Evolutionary conservation across 2,113 vertebrate genomes (phyloP), one percentile per base, ranked within the genome.

Genomic region (Pionites leucogaster): DNA sequence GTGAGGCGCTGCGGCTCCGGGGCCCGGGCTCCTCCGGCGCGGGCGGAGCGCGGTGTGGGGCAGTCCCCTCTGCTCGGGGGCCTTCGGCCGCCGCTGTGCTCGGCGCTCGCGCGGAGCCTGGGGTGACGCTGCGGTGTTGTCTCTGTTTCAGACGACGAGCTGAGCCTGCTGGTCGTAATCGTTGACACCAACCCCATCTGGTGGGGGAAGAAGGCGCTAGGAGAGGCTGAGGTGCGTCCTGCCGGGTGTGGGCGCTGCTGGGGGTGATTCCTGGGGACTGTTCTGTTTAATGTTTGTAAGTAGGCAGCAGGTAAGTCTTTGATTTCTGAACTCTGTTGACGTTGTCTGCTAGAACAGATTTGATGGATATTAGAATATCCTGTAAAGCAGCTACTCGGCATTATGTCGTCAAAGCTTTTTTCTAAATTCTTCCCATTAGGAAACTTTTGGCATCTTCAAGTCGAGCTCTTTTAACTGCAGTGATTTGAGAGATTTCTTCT

Each of bases 151-250:
- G 99, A 99, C 23, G 99, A 99, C 31, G 99, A 99, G 49, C 81
- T 98, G 79, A 99, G 96, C 84, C 97, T 99, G 88, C 97, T 99
- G 91, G 98, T 99, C 53, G 93, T 99, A 60, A 82, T 99, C 39
- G 88, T 99, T 31, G 99, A 99, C 93, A 98, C 99, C 39, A 99
- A 99, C 92, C 99, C 99, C 2, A 98, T 99, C 82, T 99, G 99
- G 99, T 99, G 99, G 99, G 99, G 99, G 3, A 99, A 99, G 96
- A 99, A 98, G 89, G 98, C 98, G 4, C 98, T 99, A 7, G 98
- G 97, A 35, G 98, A 99, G 35, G 98, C 99, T 13, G 97, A 99
- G 99, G 99, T 99, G 33, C 6, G 47, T 16, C 35, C 20, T 19
- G 55, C 7, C 4, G 57, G 17, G 42, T 1, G 15, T 7, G 39